phyloP scores from a whole-genome alignment of 2,797 vertebrate genomes.

The Acanthurus lineatus region DNA sequence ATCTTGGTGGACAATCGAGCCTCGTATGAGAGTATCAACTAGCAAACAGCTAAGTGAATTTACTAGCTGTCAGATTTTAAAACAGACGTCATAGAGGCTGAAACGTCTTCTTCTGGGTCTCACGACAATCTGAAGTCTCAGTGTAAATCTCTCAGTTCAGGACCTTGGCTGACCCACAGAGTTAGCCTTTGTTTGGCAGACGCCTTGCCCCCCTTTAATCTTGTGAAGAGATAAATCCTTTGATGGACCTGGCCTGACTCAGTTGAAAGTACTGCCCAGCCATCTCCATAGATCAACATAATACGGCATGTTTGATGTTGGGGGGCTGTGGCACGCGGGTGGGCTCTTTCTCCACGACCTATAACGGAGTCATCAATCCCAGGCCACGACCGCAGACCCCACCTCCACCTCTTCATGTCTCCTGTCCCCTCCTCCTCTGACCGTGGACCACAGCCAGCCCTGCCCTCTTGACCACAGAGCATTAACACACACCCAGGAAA shows the following conservation, averaged over 20 bases:
- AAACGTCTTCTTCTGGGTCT: constrained; percentile 50
- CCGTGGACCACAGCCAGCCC: constrained; percentile 44
- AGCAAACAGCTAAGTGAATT: constrained; percentile 32
- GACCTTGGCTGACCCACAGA: constrained; percentile 80
- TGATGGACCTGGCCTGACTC: constrained; percentile 85
- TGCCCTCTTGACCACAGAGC: constrained; percentile 76
- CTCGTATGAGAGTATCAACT: constrained; percentile 1
- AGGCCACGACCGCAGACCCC: constrained; percentile 55
- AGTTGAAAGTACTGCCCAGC: constrained; percentile 83
- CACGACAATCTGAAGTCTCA: constrained; percentile 41
- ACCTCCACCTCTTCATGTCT: constrained; percentile 40
- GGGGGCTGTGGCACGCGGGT: constrained; percentile 73
- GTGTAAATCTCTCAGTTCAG: constrained; percentile 75
- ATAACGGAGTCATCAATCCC: constrained; percentile 80
- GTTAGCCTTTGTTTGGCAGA: constrained; percentile 86
- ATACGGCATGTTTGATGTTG: constrained; percentile 85
- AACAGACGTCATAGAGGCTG: constrained; percentile 29
- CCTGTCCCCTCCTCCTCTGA: constrained; percentile 17
- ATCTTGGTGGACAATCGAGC: constrained; percentile 6
- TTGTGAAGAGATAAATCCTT: constrained; percentile 86
- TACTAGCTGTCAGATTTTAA: constrained; percentile 45
- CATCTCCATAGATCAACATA: constrained; percentile 86
- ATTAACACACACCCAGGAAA: constrained; percentile 57
- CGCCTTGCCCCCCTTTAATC: constrained; percentile 86
- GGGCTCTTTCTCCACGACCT: constrained; percentile 72